phyloP scores from a whole-genome alignment of 1,140 invertebrate species.

The Drosophila pandora region DNA sequence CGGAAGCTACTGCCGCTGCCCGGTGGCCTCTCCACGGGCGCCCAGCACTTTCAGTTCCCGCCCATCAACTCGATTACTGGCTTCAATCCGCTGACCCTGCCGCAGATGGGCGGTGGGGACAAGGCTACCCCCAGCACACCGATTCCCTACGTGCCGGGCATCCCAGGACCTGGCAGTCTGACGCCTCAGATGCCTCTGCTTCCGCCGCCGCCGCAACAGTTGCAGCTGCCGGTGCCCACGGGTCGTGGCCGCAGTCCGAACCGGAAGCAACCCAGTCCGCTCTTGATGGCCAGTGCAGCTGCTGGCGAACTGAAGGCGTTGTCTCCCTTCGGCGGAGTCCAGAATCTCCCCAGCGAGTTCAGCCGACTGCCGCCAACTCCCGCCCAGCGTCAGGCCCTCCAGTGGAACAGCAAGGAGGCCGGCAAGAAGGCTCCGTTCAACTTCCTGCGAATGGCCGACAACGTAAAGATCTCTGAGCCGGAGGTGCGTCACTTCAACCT shows the following conservation, averaged over 20 bases:
- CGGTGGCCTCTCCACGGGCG: not conserved
- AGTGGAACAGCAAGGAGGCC: conserved; percentile 55
- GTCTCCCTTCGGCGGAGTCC: conserved; percentile 75
- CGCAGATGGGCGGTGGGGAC: conserved; percentile 84
- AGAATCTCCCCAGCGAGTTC: conserved; percentile 78
- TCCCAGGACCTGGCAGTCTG: conserved; percentile 90
- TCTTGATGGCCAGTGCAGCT: conserved; percentile 17
- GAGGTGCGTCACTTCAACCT: conserved; percentile 85
- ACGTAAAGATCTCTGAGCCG: conserved; percentile 58
- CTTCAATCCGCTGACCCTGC: conserved; percentile 88
- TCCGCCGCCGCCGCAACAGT: conserved; percentile 62
- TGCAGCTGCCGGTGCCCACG: conserved; percentile 44
- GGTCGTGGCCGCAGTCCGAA: conserved; percentile 58
- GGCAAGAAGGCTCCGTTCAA: conserved; percentile 64
- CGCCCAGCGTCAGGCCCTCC: conserved; percentile 65
- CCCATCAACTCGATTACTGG: conserved; percentile 87
- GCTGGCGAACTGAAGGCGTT: conserved; percentile 51
- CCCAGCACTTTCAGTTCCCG: conserved; percentile 86
- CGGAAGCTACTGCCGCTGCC: conserved; percentile 39
- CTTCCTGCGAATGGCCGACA: conserved; percentile 78
- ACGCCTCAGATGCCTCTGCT: conserved; percentile 82
- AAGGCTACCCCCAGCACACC: conserved; percentile 87
- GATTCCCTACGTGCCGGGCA: conserved; percentile 93
- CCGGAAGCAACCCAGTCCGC: conserved; percentile 65
- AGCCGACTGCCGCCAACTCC: conserved; percentile 70